A percentile compares a stretch with the other conserved stretches of the same genome.
These are phyloP conservation scores for Coilia nasus DNA, from an alignment of 2,797 vertebrate genomes.

Conservation along the genomic window DNA sequence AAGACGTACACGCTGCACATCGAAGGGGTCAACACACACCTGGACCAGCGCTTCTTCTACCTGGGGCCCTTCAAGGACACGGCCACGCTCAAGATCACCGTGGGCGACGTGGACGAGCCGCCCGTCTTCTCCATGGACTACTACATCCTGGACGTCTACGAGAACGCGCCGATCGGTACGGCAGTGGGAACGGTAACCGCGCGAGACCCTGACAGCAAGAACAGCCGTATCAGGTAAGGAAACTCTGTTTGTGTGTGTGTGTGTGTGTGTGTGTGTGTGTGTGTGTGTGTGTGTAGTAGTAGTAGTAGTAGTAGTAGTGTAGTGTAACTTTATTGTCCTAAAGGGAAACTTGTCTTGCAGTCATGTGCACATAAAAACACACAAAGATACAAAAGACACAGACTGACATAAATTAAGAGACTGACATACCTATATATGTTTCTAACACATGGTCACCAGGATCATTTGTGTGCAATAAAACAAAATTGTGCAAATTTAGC, in stretches of 20 bases:
- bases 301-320: too few relatives aligned
- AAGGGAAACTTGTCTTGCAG: too few relatives aligned
- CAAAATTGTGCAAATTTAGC: too few relatives aligned
- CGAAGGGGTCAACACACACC: slow-evolving; percentile 90
- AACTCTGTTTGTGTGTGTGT: not conserved
- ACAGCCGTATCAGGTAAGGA: slow-evolving; percentile 88
- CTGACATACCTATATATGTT: too few relatives aligned
- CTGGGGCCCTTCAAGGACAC: slow-evolving; percentile 94
- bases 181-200: slow-evolving; percentile 87
- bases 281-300: too few relatives aligned
- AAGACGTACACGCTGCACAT: slow-evolving; percentile 94
- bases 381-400: too few relatives aligned
- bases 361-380: too few relatives aligned
- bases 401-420: too few relatives aligned
- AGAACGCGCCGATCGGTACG: slow-evolving; percentile 86
- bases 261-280: too few relatives aligned
- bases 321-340: too few relatives aligned
- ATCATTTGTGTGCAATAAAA: too few relatives aligned
- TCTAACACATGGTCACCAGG: too few relatives aligned
- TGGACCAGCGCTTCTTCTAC: slow-evolving; percentile 90
- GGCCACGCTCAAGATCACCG: slow-evolving; percentile 90
- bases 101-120: slow-evolving; percentile 93
- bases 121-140: slow-evolving; percentile 92
- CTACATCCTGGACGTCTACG: slow-evolving; percentile 93
- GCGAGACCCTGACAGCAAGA: slow-evolving; percentile 90